A percentile compares a stretch with the other conserved stretches of the same genome.
These are phyloP conservation scores for Melitaea athalia DNA, from an alignment of 2,888 invertebrate species.

Conservation along the genomic window DNA sequence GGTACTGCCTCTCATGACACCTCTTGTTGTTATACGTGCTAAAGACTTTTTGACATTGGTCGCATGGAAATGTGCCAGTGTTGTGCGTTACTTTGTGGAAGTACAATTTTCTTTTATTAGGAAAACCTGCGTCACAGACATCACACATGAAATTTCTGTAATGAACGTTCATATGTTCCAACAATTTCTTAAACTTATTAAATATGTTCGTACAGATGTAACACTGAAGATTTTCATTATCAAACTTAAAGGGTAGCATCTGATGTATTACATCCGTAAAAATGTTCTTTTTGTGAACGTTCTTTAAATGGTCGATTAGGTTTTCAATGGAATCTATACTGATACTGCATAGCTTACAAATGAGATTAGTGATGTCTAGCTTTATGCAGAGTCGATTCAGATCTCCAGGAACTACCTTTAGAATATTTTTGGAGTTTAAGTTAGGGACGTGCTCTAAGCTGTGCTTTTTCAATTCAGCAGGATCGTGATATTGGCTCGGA, in stretches of 20 bases:
- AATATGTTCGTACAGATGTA: constrained; percentile 65
- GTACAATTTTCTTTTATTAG: constrained; percentile 49
- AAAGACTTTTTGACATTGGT: constrained; percentile 54
- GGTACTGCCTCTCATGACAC: constrained; percentile 41
- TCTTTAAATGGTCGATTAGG: constrained; percentile 49
- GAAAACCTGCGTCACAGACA: constrained; percentile 70
- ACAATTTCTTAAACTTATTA: constrained; percentile 67
- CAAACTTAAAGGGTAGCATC: constrained; percentile 62
- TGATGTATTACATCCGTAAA: constrained; percentile 54
- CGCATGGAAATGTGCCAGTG: constrained; percentile 53
- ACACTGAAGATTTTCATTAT: constrained; percentile 55
- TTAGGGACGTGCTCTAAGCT: constrained; percentile 44
- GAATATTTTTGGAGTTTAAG: constrained; percentile 38
- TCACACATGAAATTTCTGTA: constrained; percentile 72
- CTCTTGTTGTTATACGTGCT: constrained; percentile 36
- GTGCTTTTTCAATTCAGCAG: constrained; percentile 50
- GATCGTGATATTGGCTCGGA: constrained; percentile 41
- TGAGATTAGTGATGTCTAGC: constrained; percentile 54
- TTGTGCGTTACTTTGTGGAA: constrained; percentile 47
- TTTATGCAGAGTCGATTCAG: constrained; percentile 47
- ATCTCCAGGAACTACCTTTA: constrained; percentile 42
- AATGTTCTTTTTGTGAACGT: constrained; percentile 45
- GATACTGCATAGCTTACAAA: constrained; percentile 51
- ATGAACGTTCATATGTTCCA: constrained; percentile 73
- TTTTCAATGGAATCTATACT: constrained; percentile 45